phyloP scores from a whole-genome alignment of 2,797 vertebrate genomes.

The Nyctibius grandis region DNA sequence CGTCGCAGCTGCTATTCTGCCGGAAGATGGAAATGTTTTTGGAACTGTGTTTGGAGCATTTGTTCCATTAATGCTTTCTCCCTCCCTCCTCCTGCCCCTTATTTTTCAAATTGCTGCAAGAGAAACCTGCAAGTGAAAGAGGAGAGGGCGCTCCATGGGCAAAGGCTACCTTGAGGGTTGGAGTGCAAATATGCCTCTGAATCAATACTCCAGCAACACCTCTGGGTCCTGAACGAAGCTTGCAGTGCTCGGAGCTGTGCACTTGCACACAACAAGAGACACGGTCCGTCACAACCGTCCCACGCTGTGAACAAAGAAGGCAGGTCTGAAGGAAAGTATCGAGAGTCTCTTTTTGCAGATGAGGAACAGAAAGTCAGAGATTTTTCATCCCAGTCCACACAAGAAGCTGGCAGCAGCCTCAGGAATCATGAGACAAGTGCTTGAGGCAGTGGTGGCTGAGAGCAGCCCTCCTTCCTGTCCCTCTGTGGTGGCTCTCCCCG shows the following conservation, averaged over 20 bases:
- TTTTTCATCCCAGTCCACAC: background rate
- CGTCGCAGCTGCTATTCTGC: constrained; percentile 33
- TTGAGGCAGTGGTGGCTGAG: background rate
- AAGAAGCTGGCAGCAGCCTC: background rate
- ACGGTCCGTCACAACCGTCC: background rate
- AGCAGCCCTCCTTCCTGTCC: background rate
- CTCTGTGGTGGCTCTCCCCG: background rate
- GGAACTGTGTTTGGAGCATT: constrained; percentile 9
- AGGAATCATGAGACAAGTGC: background rate
- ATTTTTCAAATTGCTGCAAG: background rate
- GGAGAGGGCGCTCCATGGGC: background rate
- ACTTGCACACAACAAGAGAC: rapidly evolving
- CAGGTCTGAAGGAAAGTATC: background rate
- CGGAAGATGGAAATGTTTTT: constrained; percentile 51
- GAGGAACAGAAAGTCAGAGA: too few species aligned
- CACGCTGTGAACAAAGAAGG: background rate
- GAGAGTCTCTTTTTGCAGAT: too few species aligned
- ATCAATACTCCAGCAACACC: background rate
- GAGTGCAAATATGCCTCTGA: background rate
- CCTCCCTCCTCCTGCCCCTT: background rate
- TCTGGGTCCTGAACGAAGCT: rapidly evolving
- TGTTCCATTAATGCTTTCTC: constrained; percentile 7
- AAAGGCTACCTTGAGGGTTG: background rate
- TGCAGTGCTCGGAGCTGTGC: rapidly evolving
- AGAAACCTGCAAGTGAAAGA: background rate